Conservation (phyloP, 2,113 vertebrate genomes). For the Pholis gunnellus region DNA sequence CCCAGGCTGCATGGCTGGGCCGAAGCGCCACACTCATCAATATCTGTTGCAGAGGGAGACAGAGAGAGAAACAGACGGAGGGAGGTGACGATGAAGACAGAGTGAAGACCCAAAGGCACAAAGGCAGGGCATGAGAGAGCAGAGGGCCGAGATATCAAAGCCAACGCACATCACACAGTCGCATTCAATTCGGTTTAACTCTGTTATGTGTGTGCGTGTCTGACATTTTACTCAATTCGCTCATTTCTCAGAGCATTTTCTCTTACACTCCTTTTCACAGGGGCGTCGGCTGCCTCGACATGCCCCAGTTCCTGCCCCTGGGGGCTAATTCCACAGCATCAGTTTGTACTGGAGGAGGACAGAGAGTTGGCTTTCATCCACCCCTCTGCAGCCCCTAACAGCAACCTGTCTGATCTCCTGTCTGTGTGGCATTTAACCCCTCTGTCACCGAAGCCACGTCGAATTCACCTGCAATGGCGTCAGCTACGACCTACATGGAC, state of each 20-base stretch:
- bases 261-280: constrained; percentile 68
- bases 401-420: constrained; percentile 76
- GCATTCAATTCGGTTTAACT: constrained; percentile 47
- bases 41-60: constrained; percentile 65
- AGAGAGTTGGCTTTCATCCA: constrained; percentile 78
- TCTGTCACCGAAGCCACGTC: constrained; percentile 48
- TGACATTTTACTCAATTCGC: constrained; percentile 69
- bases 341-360: constrained; percentile 76
- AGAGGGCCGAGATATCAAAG: constrained; percentile 65
- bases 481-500: not conserved
- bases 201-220: constrained; percentile 41
- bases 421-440: constrained; percentile 82
- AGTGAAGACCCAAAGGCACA: constrained; percentile 31
- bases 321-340: constrained; percentile 83
- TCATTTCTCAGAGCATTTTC: constrained; percentile 72
- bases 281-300: constrained; percentile 75
- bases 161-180: constrained; percentile 65
- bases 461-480: constrained; percentile 44
- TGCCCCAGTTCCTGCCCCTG: constrained; percentile 82
- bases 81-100: constrained; percentile 33
- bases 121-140: constrained; percentile 31
- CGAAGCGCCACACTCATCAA: constrained; percentile 80
- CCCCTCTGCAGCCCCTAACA: constrained; percentile 71
- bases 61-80: not conserved
- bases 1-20: constrained; percentile 87